Conservation (phyloP, 2,113 vertebrate genomes). For the Pitta sordida region DNA sequence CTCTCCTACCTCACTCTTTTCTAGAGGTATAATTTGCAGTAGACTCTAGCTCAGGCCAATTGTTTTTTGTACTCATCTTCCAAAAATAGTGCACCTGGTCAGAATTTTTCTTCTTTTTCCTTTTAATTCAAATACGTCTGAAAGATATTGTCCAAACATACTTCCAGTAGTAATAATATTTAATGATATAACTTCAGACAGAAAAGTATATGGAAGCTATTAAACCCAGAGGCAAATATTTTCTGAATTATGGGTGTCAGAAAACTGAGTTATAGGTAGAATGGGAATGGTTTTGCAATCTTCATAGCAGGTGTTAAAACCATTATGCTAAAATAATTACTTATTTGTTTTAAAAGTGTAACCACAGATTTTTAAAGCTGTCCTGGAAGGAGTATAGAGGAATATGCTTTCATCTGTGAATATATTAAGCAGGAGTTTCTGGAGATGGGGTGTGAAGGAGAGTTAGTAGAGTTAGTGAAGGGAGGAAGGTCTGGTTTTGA, state of each 20-base stretch:
- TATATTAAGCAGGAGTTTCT: background rate
- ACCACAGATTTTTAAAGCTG: constrained; percentile 13
- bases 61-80: background rate
- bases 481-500: background rate
- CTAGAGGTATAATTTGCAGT: background rate
- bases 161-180: constrained; percentile 40
- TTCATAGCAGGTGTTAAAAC: constrained; percentile 30
- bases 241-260: constrained; percentile 28
- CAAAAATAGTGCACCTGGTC: background rate
- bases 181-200: constrained; percentile 6
- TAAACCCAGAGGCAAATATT: constrained; percentile 48
- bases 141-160: constrained; percentile 17
- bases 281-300: constrained; percentile 38
- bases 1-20: background rate
- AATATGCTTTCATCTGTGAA: background rate
- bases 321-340: constrained; percentile 37
- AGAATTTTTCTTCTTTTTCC: background rate
- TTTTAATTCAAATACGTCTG: background rate
- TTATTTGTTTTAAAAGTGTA: constrained; percentile 42
- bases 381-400: background rate
- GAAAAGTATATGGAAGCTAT: constrained; percentile 39
- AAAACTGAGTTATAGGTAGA: constrained; percentile 32
- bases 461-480: background rate
- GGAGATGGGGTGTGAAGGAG: background rate
- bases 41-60: background rate